These are phyloP conservation scores for Musca vetustissima DNA, from an alignment of 1,140 invertebrate species.

Conservation along the genomic window DNA sequence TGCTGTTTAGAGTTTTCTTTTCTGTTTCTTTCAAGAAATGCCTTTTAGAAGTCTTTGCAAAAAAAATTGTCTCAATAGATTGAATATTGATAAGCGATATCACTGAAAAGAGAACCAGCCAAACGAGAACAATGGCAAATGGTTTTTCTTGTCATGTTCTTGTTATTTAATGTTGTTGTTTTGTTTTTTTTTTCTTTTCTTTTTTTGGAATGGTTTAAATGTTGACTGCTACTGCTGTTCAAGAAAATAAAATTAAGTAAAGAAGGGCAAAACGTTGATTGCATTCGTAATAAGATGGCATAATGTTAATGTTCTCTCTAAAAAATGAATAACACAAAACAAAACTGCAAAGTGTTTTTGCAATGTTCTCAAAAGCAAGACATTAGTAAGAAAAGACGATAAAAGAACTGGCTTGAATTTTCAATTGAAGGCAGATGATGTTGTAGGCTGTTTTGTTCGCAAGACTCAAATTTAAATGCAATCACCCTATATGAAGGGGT, in stretches of 20 bases:
- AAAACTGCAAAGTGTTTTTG: not conserved
- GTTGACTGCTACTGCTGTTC: too few relatives aligned
- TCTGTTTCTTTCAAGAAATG: slow-evolving; percentile 18
- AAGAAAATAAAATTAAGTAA: slow-evolving; percentile 17
- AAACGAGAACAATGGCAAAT: slow-evolving; percentile 4
- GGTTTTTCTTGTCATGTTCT: not conserved
- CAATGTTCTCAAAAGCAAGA: not conserved
- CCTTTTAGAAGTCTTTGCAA: not conserved
- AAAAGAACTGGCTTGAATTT: not conserved
- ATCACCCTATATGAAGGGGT: too few relatives aligned
- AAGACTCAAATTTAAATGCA: too few relatives aligned
- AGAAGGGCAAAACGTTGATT: slow-evolving; percentile 20
- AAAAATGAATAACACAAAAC: not conserved
- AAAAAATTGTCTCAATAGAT: slow-evolving; percentile 1
- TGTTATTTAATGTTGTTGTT: too few relatives aligned
- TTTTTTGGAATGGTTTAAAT: too few relatives aligned
- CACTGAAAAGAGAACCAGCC: not conserved
- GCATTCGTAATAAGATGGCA: slow-evolving; percentile 19
- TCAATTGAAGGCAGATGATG: not conserved
- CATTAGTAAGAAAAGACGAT: not conserved
- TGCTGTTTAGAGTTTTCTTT: not conserved
- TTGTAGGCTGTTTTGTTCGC: too few relatives aligned
- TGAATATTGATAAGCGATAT: slow-evolving; percentile 15
- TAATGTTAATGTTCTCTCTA: slow-evolving; percentile 15
- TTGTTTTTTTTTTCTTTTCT: too few relatives aligned